A percentile compares a stretch with the other conserved stretches of the same genome.
Conservation (phyloP, 2,797 vertebrate species). For the Chloroceryle amazona region DNA sequence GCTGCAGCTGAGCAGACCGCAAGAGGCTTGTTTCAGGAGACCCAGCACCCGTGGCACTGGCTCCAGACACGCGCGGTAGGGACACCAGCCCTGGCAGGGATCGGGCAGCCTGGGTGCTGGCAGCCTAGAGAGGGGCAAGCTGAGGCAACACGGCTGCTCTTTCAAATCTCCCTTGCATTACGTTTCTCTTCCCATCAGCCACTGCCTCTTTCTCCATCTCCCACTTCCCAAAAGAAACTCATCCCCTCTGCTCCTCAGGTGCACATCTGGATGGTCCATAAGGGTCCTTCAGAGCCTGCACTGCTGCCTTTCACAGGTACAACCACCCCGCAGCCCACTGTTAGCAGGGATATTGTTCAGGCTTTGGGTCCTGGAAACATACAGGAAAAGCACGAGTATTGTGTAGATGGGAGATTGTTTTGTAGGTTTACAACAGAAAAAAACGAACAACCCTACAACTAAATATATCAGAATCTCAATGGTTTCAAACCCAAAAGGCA, state of each 20-base stretch:
- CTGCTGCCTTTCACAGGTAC: not conserved
- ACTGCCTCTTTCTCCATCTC: not conserved
- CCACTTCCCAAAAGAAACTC: not conserved
- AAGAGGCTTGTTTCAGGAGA: not conserved
- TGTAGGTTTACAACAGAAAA: not conserved
- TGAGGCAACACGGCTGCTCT: not conserved
- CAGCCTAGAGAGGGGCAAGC: not conserved
- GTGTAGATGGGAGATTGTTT: not conserved
- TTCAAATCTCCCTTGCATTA: not conserved
- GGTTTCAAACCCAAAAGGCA: not conserved
- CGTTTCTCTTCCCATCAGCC: not conserved
- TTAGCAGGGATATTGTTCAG: not conserved
- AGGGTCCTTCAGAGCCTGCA: not conserved
- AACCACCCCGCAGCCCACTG: not conserved
- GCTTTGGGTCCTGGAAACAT: not conserved
- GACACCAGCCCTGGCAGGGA: not conserved
- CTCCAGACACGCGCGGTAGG: not conserved
- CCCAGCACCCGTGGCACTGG: accelerated
- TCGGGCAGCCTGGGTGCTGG: not conserved
- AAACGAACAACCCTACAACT: not conserved
- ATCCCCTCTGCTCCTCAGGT: not conserved
- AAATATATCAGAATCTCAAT: not conserved
- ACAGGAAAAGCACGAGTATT: not conserved
- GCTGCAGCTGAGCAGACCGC: not conserved
- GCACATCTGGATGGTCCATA: too few species aligned